Base-by-base conservation (phyloP, 2,113 vertebrate genomes). In the Spheniscus mendiculus region DNA sequence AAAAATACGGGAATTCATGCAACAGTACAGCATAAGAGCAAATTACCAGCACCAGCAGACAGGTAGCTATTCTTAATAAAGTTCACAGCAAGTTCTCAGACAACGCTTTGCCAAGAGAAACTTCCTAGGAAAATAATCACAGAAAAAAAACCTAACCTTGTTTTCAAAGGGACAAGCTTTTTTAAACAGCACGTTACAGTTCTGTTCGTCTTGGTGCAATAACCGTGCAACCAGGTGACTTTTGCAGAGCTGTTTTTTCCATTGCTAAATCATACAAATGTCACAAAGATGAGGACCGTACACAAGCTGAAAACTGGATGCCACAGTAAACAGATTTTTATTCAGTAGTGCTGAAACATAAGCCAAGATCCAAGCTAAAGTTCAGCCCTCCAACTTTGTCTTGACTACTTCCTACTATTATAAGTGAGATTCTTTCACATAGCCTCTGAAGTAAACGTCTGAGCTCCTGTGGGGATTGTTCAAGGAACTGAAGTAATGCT, bases 401-500 rank as follows among this genome's bases (percentile, higher is more conserved):
- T 95, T 93, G 50, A 95, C 94, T 90, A 95, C 56, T 98, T 98
- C 98, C 98, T 97, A 81, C 93, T 97, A 98, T 98, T 98, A 96
- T 97, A 91, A 69, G 89, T 72, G 83, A 92, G 70, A 88, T 63
- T 93, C 83, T 69, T 83, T 96, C 94, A 96, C 97, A 96, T 79
- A 97, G 91, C 55, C 97, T 93, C 95, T 97, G 97, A 96, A 84
- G 77, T 92, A 96, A 98, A 97, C 93, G 89, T 90, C 94, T 95
- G 74, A 95, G 61, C 92, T 98, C 96, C 98, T 87, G 89, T 47
- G 89, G 93, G 97, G 47, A 79, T 93, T 96, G 93, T 70, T 84
- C 72, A 87, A 98, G 98, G 98, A 98, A 98, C 96, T 98, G 98
- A 98, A 96, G 97, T 98, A 97, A 98, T 97, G 96, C 90, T 97